Conservation (phyloP, 2,113 vertebrate genomes). For the Nestor notabilis region DNA sequence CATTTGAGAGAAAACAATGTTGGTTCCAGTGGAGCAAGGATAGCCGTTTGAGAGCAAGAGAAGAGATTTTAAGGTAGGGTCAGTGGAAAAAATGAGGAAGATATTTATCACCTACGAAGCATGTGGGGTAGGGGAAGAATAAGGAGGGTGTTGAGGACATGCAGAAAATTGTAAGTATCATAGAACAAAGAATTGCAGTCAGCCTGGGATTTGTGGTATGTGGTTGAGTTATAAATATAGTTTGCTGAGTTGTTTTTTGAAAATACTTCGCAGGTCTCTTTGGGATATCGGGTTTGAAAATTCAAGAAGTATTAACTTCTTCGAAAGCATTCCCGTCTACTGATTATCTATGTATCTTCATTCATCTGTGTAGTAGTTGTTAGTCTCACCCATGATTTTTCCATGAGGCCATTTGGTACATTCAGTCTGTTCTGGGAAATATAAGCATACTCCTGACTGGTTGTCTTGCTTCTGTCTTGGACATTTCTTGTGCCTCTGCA, state of each 20-base stretch:
- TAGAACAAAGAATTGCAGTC: not conserved
- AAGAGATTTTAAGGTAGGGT: not conserved
- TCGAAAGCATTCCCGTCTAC: not conserved
- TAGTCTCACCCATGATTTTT: not conserved
- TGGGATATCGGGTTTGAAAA: not conserved
- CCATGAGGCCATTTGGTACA: not conserved
- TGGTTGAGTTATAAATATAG: not conserved
- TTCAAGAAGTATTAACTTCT: not conserved
- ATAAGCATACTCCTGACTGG: not conserved
- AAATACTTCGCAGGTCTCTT: not conserved
- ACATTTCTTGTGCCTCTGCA: not conserved
- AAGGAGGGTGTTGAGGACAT: not conserved
- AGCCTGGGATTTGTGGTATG: not conserved
- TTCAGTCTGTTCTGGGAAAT: not conserved
- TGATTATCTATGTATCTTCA: not conserved
- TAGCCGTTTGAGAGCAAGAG: not conserved
- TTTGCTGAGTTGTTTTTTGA: not conserved
- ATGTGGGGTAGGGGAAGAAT: not conserved
- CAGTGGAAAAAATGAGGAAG: not conserved
- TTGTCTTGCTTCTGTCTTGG: not conserved
- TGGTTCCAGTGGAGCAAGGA: not conserved
- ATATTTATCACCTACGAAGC: not conserved
- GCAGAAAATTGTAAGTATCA: not conserved
- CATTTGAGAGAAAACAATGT: not conserved
- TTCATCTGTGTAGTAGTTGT: not conserved